A percentile compares a stretch with the other conserved stretches of the same genome.
phyloP scores from a whole-genome alignment of 2,113 vertebrate species.

The Albula glossodonta region DNA sequence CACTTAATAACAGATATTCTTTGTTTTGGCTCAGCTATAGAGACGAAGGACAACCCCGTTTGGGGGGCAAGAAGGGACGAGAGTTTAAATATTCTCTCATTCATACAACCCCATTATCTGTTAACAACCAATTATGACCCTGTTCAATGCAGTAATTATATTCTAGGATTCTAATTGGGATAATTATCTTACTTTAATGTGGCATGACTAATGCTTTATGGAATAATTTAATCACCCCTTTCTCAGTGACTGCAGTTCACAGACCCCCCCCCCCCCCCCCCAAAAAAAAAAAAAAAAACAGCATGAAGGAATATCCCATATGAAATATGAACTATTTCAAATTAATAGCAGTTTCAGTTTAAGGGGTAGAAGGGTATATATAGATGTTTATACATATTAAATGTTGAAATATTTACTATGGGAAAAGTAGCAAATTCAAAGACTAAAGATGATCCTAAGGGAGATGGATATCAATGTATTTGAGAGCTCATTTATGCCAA shows the following conservation, averaged over 20 bases:
- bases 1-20: constrained; percentile 27
- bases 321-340: constrained; percentile 41
- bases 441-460: no score
- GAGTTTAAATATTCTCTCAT: constrained; percentile 42
- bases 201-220: constrained; percentile 81
- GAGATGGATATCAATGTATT: no score
- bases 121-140: constrained; percentile 98
- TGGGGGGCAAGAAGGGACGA: constrained; percentile 45
- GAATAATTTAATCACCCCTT: constrained; percentile 76
- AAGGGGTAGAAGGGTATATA: no score
- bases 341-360: no score
- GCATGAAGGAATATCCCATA: constrained; percentile 51
- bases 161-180: constrained; percentile 93
- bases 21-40: constrained; percentile 20
- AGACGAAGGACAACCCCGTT: constrained; percentile 19
- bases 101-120: constrained; percentile 89
- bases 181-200: constrained; percentile 95
- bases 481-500: no score
- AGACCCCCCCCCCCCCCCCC: constrained; percentile 69
- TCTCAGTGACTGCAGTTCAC: constrained; percentile 65
- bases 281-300: constrained; percentile 36
- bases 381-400: constrained; percentile 8
- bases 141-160: constrained; percentile 96
- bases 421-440: neutral
- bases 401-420: constrained; percentile 4